These are phyloP conservation scores for Philaenus spumarius DNA, from an alignment of 1,140 invertebrate species.

Conservation along the genomic window DNA sequence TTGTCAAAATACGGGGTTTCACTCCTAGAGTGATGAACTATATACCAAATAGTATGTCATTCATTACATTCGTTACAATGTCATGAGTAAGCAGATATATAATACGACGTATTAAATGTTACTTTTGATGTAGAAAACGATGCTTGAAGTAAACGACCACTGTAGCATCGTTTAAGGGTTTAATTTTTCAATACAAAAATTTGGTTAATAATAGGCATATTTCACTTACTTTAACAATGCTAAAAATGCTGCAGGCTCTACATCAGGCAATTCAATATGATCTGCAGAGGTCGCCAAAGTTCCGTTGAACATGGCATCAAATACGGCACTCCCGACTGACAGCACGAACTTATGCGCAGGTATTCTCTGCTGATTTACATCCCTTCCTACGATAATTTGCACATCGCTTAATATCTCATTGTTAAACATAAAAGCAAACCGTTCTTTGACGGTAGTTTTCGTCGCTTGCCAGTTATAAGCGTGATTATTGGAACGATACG, in stretches of 20 bases:
- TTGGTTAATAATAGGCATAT: too few relatives aligned
- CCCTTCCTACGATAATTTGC: constrained; percentile 68
- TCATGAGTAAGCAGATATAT: too few relatives aligned
- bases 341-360: constrained; percentile 81
- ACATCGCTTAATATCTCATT: constrained; percentile 76
- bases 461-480: constrained; percentile 58
- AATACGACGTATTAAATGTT: too few relatives aligned
- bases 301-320: constrained; percentile 85
- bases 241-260: constrained; percentile 71
- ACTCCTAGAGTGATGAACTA: too few relatives aligned
- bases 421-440: constrained; percentile 72
- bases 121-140: neutral
- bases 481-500: neutral
- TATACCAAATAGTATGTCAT: too few relatives aligned
- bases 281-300: constrained; percentile 56
- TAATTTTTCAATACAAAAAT: neutral
- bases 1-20: too few relatives aligned
- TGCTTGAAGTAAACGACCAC: too few relatives aligned
- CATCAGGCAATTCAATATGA: constrained; percentile 75
- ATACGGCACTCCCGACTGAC: constrained; percentile 74
- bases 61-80: too few relatives aligned
- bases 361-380: constrained; percentile 60
- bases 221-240: constrained; percentile 55
- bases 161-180: neutral
- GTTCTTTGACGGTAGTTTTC: constrained; percentile 60